Evolutionary conservation across 2,888 invertebrate genomes (phyloP).

Genomic region (Liodrosophila aerea): DNA sequence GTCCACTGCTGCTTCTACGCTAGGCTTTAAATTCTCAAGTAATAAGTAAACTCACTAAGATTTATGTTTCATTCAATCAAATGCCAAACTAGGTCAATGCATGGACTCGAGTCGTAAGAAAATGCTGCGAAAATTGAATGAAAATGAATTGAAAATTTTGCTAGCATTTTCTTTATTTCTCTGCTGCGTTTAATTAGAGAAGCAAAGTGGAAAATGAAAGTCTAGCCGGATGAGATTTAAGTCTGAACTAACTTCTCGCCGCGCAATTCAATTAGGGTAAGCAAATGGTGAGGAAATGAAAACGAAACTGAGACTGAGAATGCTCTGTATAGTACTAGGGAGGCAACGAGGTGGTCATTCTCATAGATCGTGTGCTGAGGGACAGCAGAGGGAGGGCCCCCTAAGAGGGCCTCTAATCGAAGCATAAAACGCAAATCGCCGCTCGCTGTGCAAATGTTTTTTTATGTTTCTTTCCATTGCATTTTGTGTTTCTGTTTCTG

Average conservation of each 20-base stretch:
- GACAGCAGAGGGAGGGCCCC: neutral
- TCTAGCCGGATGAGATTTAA: constrained; percentile 1
- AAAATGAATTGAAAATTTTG: too few species aligned
- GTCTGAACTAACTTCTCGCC: constrained; percentile 5
- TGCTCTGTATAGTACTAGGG: neutral
- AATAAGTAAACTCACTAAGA: too few species aligned
- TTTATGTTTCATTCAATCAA: too few species aligned
- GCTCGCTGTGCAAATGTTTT: constrained; percentile 48
- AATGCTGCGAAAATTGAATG: too few species aligned
- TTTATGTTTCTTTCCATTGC: constrained; percentile 52
- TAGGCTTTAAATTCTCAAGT: too few species aligned
- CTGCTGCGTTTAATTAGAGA: too few species aligned
- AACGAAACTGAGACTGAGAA: neutral
- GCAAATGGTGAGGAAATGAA: neutral
- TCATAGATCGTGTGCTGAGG: neutral
- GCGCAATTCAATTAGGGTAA: constrained; percentile 14
- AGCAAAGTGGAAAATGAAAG: neutral
- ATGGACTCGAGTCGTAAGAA: too few species aligned
- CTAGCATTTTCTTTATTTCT: too few species aligned
- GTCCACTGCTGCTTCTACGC: too few species aligned
- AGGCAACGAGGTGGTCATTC: fast-evolving
- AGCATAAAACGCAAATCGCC: constrained; percentile 70
- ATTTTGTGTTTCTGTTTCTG: constrained; percentile 18
- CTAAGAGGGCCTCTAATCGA: constrained; percentile 60
- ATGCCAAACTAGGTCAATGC: too few species aligned